Evolutionary conservation across 2,888 invertebrate species (phyloP), one percentile per base, ranked within the genome.

Genomic region (Synergus gifuensis): DNA sequence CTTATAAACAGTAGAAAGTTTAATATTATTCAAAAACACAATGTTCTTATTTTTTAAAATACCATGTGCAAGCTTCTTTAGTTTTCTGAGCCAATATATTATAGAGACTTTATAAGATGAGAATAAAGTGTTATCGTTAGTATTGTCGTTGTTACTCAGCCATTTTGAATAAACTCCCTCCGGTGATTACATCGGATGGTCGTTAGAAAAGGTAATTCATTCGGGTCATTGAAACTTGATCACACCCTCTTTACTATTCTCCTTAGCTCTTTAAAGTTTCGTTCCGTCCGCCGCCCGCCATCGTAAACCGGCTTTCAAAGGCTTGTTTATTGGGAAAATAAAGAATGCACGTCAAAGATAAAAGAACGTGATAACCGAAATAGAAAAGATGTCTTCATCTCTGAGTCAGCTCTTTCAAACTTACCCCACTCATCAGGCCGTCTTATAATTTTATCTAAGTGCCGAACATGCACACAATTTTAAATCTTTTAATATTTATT

Each of bases 191-290:
- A 82, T 83, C 80, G 79, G 81, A 77, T 76, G 81, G 81, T 82
- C 82, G 83, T 80, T 80, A 81, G 80, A 44, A 76, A 79, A 77
- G 79, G 81, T 81, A 80, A 82, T 82, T 83, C 81, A 82, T 79
- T 80, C 78, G 49, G 82, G 82, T 83, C 83, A 82, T 80, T 80
- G 82, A 83, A 81, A 54, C 73, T 49, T 73, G 54, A 73, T 73
- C 36, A 73, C 76, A 78, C 78, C 82, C 73, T 46, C 58, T 73
- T 78, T 77, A 46, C 49, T 54, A 84, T 82, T 79, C 81, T 81
- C 54, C 73, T 73, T 54, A 36, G 46, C 78, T 81, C 79, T 79
- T 79, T 79, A 81, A 81, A 79, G 77, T 58, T 77, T 81, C 73
- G 77, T 73, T 82, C 77, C 76, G 16, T 36, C 77, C 77, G 63